Conservation (phyloP, 2,113 vertebrate genomes). For the Neoarius graeffei region DNA sequence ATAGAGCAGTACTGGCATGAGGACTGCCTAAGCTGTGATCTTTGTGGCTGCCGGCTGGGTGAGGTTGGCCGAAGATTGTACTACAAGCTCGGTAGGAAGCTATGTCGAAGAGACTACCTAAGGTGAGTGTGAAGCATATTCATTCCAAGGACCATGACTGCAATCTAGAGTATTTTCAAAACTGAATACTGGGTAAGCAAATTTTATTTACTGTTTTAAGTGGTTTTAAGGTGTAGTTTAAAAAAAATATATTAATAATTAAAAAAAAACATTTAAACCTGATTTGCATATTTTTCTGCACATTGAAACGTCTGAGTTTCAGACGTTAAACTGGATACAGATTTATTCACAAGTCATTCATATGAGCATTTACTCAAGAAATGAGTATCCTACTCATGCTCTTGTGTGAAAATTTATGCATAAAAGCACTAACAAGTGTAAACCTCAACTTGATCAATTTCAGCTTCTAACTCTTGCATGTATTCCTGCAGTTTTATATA, state of each 20-base stretch:
- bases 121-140: constrained; percentile 72
- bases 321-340: background rate
- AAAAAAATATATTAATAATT: background rate
- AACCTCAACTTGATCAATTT: no score
- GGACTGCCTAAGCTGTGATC: constrained; percentile 97
- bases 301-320: background rate
- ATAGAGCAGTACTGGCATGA: constrained; percentile 99
- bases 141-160: background rate
- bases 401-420: background rate
- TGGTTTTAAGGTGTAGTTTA: background rate
- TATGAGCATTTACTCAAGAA: background rate
- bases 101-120: constrained; percentile 96
- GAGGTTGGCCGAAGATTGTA: constrained; percentile 94
- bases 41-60: constrained; percentile 93
- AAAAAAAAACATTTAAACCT: background rate
- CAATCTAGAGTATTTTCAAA: background rate
- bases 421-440: background rate
- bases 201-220: background rate
- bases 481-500: background rate
- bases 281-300: background rate
- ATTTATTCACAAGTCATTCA: background rate
- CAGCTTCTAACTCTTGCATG: background rate
- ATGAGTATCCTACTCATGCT: background rate
- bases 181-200: background rate
- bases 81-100: constrained; percentile 95